phyloP scores from a whole-genome alignment of 1,140 invertebrate genomes.

The Nebria ingens region DNA sequence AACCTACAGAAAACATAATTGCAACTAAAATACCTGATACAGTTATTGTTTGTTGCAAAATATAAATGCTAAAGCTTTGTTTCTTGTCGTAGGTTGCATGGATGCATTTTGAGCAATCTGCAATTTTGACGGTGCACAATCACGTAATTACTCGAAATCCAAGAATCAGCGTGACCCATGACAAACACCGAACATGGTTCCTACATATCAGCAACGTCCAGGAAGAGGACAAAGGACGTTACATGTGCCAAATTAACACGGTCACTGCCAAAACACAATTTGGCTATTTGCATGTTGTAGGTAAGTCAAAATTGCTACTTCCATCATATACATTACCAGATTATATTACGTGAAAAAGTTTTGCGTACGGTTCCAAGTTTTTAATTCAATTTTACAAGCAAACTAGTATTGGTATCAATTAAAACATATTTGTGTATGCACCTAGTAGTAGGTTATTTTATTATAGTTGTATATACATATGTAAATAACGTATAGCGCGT shows the following conservation, averaged over 20 bases:
- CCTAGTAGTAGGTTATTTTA: too few species aligned
- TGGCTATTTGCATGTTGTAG: slow-evolving; percentile 85
- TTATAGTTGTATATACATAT: too few species aligned
- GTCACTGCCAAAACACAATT: slow-evolving; percentile 86
- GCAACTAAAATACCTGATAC: too few species aligned
- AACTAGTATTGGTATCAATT: too few species aligned
- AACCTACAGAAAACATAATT: too few species aligned
- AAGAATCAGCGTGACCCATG: slow-evolving; percentile 77
- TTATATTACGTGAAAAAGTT: too few species aligned
- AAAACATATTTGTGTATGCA: too few species aligned
- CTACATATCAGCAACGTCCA: slow-evolving; percentile 84
- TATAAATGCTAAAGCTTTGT: too few species aligned
- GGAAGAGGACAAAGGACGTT: slow-evolving; percentile 81
- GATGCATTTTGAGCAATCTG: slow-evolving; percentile 91
- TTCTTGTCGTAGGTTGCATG: slow-evolving; percentile 71
- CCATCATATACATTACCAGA: background rate
- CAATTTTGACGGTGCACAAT: slow-evolving; percentile 83
- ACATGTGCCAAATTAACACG: slow-evolving; percentile 96
- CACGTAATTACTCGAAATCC: slow-evolving; percentile 88
- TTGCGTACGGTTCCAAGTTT: too few species aligned
- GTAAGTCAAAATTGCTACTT: slow-evolving; percentile 46
- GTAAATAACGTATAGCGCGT: too few species aligned
- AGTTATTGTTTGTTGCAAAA: too few species aligned
- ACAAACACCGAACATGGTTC: slow-evolving; percentile 76
- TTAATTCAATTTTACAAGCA: too few species aligned